phyloP scores from a whole-genome alignment of 2,113 vertebrate genomes.

The Cottus gobio region DNA sequence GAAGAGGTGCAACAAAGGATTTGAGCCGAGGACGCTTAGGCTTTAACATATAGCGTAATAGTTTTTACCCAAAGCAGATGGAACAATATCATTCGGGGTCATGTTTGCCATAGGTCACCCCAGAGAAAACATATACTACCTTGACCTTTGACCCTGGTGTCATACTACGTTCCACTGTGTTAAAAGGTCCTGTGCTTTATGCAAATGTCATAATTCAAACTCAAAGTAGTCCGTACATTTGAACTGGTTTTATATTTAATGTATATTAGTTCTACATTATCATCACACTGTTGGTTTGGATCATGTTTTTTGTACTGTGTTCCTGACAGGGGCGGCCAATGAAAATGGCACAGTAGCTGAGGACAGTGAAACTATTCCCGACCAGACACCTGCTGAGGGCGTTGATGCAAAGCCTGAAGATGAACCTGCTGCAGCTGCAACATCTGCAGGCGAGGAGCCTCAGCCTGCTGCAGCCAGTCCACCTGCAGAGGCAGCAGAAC shows the following conservation, averaged over 20 bases:
- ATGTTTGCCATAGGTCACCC: neutral
- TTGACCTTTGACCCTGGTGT: neutral
- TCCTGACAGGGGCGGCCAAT: slow-evolving; percentile 62
- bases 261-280: neutral
- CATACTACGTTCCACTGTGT: neutral
- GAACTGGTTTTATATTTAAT: neutral
- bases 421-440: slow-evolving; percentile 32
- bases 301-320: neutral
- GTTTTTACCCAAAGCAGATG: neutral
- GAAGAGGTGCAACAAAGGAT: neutral
- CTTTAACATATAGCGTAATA: neutral
- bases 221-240: neutral
- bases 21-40: neutral
- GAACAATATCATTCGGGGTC: neutral
- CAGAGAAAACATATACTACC: neutral
- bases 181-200: neutral
- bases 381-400: slow-evolving; percentile 57
- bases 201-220: neutral
- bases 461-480: slow-evolving; percentile 12
- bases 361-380: slow-evolving; percentile 75
- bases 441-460: slow-evolving; percentile 25
- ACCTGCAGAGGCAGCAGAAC: slow-evolving; percentile 10
- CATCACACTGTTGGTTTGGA: neutral
- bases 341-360: slow-evolving; percentile 73
- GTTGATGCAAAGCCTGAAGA: slow-evolving; percentile 30